Conservation (phyloP, 2,888 invertebrate species). For the Drosophila siamana region DNA sequence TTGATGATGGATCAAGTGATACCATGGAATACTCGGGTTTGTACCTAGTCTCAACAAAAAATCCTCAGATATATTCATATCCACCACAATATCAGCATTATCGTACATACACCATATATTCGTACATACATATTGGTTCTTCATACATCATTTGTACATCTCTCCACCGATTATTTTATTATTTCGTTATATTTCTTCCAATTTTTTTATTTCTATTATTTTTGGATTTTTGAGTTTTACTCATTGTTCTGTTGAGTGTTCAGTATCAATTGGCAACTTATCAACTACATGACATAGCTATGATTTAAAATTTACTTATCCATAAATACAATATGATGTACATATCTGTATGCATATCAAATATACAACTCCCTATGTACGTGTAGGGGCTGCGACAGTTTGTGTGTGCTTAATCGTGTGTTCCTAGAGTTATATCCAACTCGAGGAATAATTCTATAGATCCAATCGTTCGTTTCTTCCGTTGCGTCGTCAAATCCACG, state of each 20-base stretch:
- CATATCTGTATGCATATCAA: conserved; percentile 5
- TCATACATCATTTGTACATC: conserved; percentile 47
- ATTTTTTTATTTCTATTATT: not conserved
- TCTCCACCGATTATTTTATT: conserved; percentile 4
- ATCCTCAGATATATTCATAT: conserved; percentile 57
- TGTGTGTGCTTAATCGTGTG: conserved; percentile 35
- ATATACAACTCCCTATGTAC: conserved; percentile 6
- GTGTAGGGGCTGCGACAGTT: conserved; percentile 46
- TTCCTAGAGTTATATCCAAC: conserved; percentile 1
- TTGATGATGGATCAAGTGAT: conserved; percentile 93
- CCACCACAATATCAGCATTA: conserved; percentile 39
- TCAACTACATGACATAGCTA: conserved; percentile 25
- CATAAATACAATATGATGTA: conserved; percentile 23
- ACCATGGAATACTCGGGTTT: conserved; percentile 94
- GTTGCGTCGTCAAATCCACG: conserved; percentile 76
- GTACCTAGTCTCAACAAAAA: conserved; percentile 79
- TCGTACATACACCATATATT: conserved; percentile 53
- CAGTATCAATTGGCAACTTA: conserved; percentile 40
- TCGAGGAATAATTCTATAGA: conserved; percentile 5
- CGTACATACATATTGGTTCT: conserved; percentile 28
- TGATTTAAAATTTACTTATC: conserved; percentile 25
- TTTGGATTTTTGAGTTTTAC: conserved; percentile 18
- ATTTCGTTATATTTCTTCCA: conserved; percentile 15
- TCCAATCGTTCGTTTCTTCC: conserved; percentile 53
- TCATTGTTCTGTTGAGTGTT: conserved; percentile 31